Base-by-base conservation (phyloP, 2,888 invertebrate genomes). In the Campoletis raptor region DNA sequence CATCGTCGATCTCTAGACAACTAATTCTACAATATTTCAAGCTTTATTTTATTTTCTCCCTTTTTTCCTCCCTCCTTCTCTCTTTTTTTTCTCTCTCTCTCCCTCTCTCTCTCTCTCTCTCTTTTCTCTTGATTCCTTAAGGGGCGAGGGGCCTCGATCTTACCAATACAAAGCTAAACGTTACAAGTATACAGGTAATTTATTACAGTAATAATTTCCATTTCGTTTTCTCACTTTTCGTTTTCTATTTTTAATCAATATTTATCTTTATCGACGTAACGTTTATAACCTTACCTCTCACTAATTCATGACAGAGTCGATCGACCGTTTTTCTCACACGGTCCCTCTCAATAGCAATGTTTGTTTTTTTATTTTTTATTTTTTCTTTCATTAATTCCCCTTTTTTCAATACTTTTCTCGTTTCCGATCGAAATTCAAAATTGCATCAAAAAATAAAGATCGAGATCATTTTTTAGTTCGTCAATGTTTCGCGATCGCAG, bases 141-240 rank as follows among this genome's bases (percentile, higher is more conserved):
- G 42, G 37, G 52, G 64, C 87, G 88, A 85, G 90, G 89, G 92
- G 93, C 92, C 89, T 90, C 91, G 91, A 93, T 91, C 94, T 94
- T 94, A 94, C 93, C 92, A 92, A 94, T 94, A 93, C 93, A 93
- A 94, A 93, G 92, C 94, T 94, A 94, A 93, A 93, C 92, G 93
- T 94, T 93, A 93, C 93, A 93, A 93, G 92, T 93, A 93, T 93
- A 93, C 91, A 93, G 91, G 93, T 93, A 91, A 92, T 93, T 93
- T 91, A 92, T 93, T 93, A 93, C 92, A 92, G 92, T 93, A 92
- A 92, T 92, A 93, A 93, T 93, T 93, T 93, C 90, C 83, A 80
- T 76, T 85, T 83, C 61, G 79, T 76, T 64, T 80, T 80, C 42
- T 89, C 89, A 90, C 90, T 90, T 89, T 78, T 66, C 37, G 8